Base-by-base conservation (phyloP, 2,797 vertebrate species). In the Rhyacichthys aspro region DNA sequence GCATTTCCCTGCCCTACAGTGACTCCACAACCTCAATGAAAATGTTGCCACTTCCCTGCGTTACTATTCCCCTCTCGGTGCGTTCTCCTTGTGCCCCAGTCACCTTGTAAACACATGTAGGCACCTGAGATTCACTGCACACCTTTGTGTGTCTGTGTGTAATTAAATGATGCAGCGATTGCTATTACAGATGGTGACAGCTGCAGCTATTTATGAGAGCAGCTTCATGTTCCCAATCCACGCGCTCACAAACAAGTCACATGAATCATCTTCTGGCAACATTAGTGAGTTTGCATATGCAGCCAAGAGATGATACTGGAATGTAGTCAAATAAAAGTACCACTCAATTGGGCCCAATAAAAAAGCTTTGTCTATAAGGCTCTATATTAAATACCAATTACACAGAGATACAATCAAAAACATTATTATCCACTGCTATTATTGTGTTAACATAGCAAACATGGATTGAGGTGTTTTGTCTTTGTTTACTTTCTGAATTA, bases 371-470 rank as follows among this genome's bases (percentile, higher is more conserved):
- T 32, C 32, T 9, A 36, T 15, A 15, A n/a, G 9, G 32, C 38
- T 50, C 18, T 37, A 14, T 18, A 9, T 43, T 55, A 39, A 14
- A 16, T 17, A 55, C 9, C 11, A 6, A 38, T 14, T 17, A 41
- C 38, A 49, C 16, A 39, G 54, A 59, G 34, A 59, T 10, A 48
- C 9, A 2, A 56, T 55, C 49, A 69, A n/a, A 38, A 67, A 23
- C 41, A 8, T 61, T 41, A 61, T 70, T 41, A 67, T 54, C 36
- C 37, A 17, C 36, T 23, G 49, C 1, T 16, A 46, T 55, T 44
- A 5, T 28, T 50, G 19, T 74, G 78, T 61, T 82, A 78, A 78
- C 72, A 72, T 59, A 71, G 76, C 62, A 77, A 48, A 71, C 50
- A 66, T 59, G 18, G 39, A 44, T 42, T 0, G 44, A 17, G 63